A percentile compares a stretch with the other conserved stretches of the same genome.
Conservation (phyloP, 2,888 invertebrate genomes). For the Chymomyza caudatula region DNA sequence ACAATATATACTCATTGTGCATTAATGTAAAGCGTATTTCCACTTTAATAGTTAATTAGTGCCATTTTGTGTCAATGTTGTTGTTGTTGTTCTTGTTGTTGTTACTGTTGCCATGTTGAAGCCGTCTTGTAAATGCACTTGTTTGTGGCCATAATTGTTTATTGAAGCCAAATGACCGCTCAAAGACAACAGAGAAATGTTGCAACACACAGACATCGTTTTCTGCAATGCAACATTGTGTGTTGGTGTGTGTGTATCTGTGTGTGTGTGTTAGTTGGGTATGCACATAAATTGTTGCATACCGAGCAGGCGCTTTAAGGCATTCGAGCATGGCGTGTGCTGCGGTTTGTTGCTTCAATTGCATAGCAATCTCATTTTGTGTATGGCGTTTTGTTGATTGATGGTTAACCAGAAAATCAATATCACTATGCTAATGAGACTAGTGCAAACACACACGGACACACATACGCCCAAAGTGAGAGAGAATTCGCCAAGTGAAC, state of each 20-base stretch:
- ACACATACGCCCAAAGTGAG: background rate
- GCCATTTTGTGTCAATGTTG: constrained; percentile 45
- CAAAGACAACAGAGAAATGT: constrained; percentile 39
- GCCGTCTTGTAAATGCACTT: constrained; percentile 46
- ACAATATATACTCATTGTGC: background rate
- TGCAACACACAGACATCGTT: background rate
- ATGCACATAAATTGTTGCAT: constrained; percentile 64
- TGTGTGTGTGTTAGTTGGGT: constrained; percentile 7
- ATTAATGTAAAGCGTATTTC: constrained; percentile 11
- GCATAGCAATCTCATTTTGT: constrained; percentile 66
- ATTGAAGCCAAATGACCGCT: constrained; percentile 57
- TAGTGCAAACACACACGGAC: background rate
- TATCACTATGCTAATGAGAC: constrained; percentile 69
- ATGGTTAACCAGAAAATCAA: constrained; percentile 70
- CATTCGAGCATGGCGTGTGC: constrained; percentile 63
- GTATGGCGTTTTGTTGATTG: constrained; percentile 67
- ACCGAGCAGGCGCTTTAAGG: constrained; percentile 64
- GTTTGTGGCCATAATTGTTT: constrained; percentile 55
- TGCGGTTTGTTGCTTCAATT: constrained; percentile 68
- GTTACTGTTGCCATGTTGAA: background rate
- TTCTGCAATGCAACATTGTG: constrained; percentile 20
- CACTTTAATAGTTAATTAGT: constrained; percentile 63
- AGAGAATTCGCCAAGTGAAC: background rate
- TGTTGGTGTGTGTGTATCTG: constrained; percentile 1
- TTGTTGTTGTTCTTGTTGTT: background rate